A percentile compares a stretch with the other conserved stretches of the same genome.
phyloP scores from a whole-genome alignment of 2,797 vertebrate species.

The Caiman crocodilus region DNA sequence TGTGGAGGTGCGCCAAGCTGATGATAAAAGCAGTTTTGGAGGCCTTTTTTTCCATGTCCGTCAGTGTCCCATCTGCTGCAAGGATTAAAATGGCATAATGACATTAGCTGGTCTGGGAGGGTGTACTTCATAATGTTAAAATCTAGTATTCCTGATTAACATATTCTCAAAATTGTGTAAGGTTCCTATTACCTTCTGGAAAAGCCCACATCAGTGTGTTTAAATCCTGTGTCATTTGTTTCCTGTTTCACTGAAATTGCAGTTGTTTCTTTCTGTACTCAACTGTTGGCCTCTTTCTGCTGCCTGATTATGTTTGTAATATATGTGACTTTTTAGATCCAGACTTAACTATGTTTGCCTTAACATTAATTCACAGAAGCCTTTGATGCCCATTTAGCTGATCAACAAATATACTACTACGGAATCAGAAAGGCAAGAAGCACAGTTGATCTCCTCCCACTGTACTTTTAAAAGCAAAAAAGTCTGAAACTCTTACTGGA shows the following conservation, averaged over 20 bases:
- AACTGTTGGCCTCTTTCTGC: not conserved
- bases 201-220: not conserved
- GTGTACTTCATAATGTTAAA: not conserved
- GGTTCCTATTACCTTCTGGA: not conserved
- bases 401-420: not conserved
- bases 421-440: not conserved
- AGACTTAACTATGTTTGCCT: fast-evolving
- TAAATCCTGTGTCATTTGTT: not conserved
- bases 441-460: fast-evolving
- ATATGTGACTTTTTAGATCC: fast-evolving
- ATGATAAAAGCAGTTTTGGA: not conserved
- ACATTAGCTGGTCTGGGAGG: not conserved
- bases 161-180: not conserved
- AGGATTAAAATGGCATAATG: not conserved
- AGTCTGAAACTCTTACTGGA: not conserved
- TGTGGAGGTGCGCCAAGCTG: not conserved
- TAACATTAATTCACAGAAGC: fast-evolving
- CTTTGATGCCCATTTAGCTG: not conserved
- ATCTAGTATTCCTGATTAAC: not conserved
- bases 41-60: too few species aligned
- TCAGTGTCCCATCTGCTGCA: too few species aligned
- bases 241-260: not conserved
- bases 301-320: not conserved
- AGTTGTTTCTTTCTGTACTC: not conserved
- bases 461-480: fast-evolving